A percentile compares a stretch with the other conserved stretches of the same genome.
These are phyloP conservation scores for Gymnopithys bicolor DNA, from an alignment of 2,797 vertebrate species.

Conservation along the genomic window DNA sequence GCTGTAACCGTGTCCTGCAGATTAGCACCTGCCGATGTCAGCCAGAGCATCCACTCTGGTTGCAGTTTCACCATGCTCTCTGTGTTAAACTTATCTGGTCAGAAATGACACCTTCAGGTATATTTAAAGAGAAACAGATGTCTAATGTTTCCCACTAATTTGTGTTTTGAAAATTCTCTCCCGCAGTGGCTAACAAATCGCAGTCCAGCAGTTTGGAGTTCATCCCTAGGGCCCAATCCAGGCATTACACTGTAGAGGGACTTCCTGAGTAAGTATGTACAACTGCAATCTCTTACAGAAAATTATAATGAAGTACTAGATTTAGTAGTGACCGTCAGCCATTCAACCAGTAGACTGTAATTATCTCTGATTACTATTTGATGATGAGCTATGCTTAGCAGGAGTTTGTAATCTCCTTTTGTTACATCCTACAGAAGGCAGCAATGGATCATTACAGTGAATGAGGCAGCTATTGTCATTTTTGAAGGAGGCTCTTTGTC, in stretches of 20 bases:
- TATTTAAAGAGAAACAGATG: constrained; percentile 21
- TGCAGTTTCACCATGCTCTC: background rate
- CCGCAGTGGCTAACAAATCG: background rate
- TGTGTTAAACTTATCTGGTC: background rate
- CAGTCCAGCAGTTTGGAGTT: background rate
- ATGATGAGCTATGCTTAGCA: background rate
- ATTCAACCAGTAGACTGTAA: background rate
- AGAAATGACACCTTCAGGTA: background rate
- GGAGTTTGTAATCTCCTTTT: background rate
- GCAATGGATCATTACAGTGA: background rate
- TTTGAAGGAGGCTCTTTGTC: background rate
- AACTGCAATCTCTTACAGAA: background rate
- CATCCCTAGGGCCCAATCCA: background rate
- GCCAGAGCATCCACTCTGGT: background rate
- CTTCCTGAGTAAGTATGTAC: background rate
- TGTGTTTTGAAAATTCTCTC: background rate
- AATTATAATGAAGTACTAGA: background rate
- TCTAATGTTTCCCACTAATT: background rate
- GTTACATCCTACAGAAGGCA: background rate
- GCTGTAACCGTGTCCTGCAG: background rate
- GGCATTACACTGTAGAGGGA: background rate
- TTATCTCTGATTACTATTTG: background rate
- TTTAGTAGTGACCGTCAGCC: background rate
- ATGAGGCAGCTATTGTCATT: background rate
- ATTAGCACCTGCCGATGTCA: background rate